A percentile compares a stretch with the other conserved stretches of the same genome.
These are phyloP conservation scores for Scaptomyza caliginosa DNA, from an alignment of 2,888 invertebrate species.

Conservation along the genomic window DNA sequence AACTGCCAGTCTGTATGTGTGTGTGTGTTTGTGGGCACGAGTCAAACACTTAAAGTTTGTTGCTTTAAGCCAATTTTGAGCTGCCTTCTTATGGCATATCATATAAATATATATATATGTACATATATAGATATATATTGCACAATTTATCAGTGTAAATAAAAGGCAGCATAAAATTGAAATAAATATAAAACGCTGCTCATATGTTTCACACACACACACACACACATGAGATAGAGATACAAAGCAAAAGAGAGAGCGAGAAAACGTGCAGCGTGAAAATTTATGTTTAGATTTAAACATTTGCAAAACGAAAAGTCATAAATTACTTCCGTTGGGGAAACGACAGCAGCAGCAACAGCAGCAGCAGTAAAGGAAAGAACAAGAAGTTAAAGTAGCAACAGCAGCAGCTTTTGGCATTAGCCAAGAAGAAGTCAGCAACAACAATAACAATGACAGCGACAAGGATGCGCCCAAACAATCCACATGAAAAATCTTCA, in stretches of 20 bases:
- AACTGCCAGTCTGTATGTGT: slow-evolving; percentile 11
- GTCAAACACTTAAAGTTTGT: slow-evolving; percentile 58
- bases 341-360: slow-evolving; percentile 58
- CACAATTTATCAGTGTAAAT: slow-evolving; percentile 77
- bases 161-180: slow-evolving; percentile 66
- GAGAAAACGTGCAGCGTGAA: slow-evolving; percentile 27
- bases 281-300: slow-evolving; percentile 80
- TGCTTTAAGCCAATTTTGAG: slow-evolving; percentile 67
- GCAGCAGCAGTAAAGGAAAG: slow-evolving; percentile 6
- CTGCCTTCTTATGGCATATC: slow-evolving; percentile 64
- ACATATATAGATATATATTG: slow-evolving; percentile 47
- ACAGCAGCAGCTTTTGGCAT: slow-evolving; percentile 59
- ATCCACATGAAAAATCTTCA: slow-evolving; percentile 80
- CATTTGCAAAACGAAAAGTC: slow-evolving; percentile 80
- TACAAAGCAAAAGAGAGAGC: slow-evolving; percentile 20
- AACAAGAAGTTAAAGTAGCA: slow-evolving; percentile 9
- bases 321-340: slow-evolving; percentile 77
- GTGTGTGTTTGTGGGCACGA: slow-evolving; percentile 39
- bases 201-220: slow-evolving; percentile 59
- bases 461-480: slow-evolving; percentile 55
- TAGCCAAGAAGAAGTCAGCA: slow-evolving; percentile 68
- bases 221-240: slow-evolving; percentile 38
- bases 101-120: neutral
- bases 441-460: slow-evolving; percentile 56
- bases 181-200: slow-evolving; percentile 70